phyloP scores from a whole-genome alignment of 2,797 vertebrate species.

The Podargus strigoides region DNA sequence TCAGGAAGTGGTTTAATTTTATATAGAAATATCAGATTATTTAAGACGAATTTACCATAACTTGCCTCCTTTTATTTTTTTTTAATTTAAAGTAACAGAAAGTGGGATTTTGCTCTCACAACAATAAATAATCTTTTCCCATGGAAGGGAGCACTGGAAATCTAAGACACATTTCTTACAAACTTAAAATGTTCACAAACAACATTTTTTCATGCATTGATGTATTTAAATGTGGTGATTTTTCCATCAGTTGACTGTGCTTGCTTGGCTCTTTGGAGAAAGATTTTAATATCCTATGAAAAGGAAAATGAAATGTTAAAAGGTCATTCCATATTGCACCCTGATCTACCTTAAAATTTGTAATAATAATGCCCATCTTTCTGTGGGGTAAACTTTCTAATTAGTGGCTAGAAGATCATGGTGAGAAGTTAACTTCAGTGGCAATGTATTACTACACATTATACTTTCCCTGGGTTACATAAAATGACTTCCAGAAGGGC shows the following conservation, averaged over 20 bases:
- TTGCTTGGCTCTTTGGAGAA: constrained; percentile 51
- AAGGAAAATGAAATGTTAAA: constrained; percentile 40
- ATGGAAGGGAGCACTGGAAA: neutral
- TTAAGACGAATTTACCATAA: neutral
- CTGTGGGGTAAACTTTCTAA: neutral
- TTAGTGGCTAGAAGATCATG: neutral
- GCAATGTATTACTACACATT: neutral
- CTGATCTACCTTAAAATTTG: neutral
- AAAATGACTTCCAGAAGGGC: neutral
- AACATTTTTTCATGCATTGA: neutral
- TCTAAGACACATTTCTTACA: neutral
- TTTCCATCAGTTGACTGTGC: constrained; percentile 21
- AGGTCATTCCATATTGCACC: neutral
- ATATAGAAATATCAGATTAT: neutral
- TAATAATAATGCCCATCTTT: neutral
- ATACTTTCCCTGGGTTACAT: neutral
- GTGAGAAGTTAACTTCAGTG: neutral
- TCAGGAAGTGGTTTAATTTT: neutral
- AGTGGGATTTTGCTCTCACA: neutral
- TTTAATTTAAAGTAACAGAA: neutral
- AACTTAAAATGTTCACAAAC: neutral
- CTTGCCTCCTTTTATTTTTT: neutral
- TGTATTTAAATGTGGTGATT: neutral
- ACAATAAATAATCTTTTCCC: neutral
- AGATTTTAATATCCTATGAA: constrained; percentile 66